Conservation (phyloP, 2,888 invertebrate species). For the Tigriopus californicus region DNA sequence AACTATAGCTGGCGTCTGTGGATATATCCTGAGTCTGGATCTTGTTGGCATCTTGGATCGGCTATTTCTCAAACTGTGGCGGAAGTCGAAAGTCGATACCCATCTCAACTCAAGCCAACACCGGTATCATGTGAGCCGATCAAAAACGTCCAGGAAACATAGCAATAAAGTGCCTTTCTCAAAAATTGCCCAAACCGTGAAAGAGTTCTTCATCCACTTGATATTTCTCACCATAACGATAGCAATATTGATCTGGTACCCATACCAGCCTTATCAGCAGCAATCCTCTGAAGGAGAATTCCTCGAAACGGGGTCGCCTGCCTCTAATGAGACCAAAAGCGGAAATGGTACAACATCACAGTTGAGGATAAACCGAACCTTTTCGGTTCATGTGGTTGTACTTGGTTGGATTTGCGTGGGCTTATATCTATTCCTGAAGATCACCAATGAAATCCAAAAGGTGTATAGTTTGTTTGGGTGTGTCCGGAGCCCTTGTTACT, state of each 20-base stretch:
- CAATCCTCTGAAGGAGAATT: no score
- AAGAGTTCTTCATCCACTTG: not conserved
- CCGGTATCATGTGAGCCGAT: no score
- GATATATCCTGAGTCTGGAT: constrained; percentile 9
- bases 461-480: not conserved
- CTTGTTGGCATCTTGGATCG: not conserved
- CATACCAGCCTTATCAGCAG: not conserved
- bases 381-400: not conserved
- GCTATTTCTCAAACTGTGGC: not conserved
- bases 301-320: not conserved
- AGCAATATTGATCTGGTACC: not conserved
- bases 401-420: not conserved
- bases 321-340: not conserved
- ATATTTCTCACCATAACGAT: not conserved
- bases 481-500: not conserved
- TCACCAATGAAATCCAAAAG: not conserved
- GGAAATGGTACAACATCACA: not conserved
- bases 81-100: not conserved
- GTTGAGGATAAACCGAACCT: not conserved
- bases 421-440: not conserved
- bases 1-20: not conserved
- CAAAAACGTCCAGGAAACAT: no score
- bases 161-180: not conserved
- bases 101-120: not conserved
- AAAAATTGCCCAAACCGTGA: not conserved